Base-by-base conservation (phyloP, 2,797 vertebrate genomes). In the Tangara arthus region DNA sequence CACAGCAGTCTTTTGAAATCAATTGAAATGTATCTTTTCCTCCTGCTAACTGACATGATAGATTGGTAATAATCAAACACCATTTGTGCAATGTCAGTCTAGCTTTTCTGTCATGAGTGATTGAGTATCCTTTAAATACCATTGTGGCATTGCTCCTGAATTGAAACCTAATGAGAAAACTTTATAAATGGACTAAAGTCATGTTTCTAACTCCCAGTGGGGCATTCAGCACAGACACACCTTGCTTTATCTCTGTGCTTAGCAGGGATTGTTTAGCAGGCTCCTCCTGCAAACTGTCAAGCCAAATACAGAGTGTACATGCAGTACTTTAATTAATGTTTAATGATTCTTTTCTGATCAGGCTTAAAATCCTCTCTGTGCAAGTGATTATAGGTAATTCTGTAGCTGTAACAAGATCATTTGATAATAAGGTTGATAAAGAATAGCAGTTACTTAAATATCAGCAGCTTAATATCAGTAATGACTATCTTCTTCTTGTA, bases 51-150 rank as follows among this genome's bases (percentile, higher is more conserved):
- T 72, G 90, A 86, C 92, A 93, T 95, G 90, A 96, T 93, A 90
- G 96, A 96, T 96, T 93, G 88, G 93, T 87, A 95, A 95, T 95
- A 96, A 95, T 96, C 95, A 96, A 92, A 95, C 78, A 76, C 69
- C 70, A 83, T 95, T 95, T 95, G 93, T 90, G 73, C 79, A 32
- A 28, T 90, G 94, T 89, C 96, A 95, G 77, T 94, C 89, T 86
- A 71, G 84, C 59, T 93, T 85, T 95, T 91, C 94, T 94, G 90
- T 90, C 84, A 86, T 56, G 89, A 92, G 56, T 95, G 91, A 97
- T 44, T 89, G 93, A 94, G 88, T 89, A 92, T 70, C 70, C 80
- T 91, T 95, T 96, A 95, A 96, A 94, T 82, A 94, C 79, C 77
- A 53, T 84, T 39, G 52, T 95, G 63, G 66, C 75, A 82, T 91